phyloP scores from a whole-genome alignment of 2,113 vertebrate species.

The Pelecanus crispus region DNA sequence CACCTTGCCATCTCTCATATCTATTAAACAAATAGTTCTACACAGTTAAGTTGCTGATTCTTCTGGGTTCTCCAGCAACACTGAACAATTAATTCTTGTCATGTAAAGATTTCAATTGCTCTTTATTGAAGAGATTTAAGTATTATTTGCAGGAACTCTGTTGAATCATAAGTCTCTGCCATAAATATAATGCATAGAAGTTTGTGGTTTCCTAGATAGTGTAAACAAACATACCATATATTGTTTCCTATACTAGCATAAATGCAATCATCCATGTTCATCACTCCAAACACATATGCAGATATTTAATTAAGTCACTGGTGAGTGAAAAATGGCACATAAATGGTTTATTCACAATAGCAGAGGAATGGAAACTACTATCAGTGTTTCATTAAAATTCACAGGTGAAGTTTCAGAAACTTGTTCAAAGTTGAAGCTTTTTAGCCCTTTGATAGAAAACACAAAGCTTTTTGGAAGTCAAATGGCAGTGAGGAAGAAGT shows the following conservation, averaged over 20 bases:
- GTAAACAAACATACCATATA: neutral
- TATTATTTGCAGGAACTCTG: neutral
- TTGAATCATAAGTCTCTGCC: neutral
- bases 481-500: neutral
- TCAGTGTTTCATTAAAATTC: neutral
- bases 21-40: neutral
- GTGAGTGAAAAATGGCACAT: neutral
- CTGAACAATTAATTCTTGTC: neutral
- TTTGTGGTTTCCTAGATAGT: neutral
- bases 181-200: neutral
- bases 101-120: neutral
- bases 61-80: neutral
- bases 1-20: neutral
- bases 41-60: neutral
- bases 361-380: neutral
- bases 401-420: neutral
- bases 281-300: neutral
- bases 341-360: neutral
- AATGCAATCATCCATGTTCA: neutral
- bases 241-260: neutral
- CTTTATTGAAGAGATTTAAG: neutral
- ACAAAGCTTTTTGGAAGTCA: neutral
- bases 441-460: neutral
- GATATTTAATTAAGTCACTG: neutral
- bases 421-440: neutral